Conservation (phyloP, 2,888 invertebrate species). For the Nephrotoma flavescens region DNA sequence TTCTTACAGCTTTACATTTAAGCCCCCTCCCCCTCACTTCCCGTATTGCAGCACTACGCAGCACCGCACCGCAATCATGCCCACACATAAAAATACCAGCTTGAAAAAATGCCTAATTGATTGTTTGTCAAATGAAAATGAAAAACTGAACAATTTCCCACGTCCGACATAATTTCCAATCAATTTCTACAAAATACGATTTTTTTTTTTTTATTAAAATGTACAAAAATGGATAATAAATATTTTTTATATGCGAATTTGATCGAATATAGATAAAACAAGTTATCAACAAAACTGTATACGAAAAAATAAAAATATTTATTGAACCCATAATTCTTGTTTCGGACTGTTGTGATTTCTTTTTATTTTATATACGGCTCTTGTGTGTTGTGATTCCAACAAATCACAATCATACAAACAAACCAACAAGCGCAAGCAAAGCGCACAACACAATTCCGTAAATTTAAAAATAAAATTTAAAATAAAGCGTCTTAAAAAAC, state of each 20-base stretch:
- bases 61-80: too few species aligned
- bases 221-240: not conserved
- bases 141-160: not conserved
- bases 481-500: not conserved
- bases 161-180: not conserved
- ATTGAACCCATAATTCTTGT: not conserved
- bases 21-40: too few species aligned
- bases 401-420: not conserved
- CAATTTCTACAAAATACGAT: not conserved
- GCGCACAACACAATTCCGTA: not conserved
- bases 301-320: not conserved
- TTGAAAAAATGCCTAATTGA: not conserved
- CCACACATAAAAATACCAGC: not conserved
- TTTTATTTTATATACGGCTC: not conserved
- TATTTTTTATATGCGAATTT: not conserved
- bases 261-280: not conserved
- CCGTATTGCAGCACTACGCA: too few species aligned
- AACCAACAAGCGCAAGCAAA: not conserved
- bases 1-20: not conserved
- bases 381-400: not conserved
- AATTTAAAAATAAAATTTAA: not conserved
- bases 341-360: not conserved
- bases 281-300: not conserved
- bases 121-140: not conserved
- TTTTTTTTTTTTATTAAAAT: not conserved